Evolutionary conservation across 2,888 invertebrate genomes (phyloP).

Genomic region (Pseudanteris insignis): DNA sequence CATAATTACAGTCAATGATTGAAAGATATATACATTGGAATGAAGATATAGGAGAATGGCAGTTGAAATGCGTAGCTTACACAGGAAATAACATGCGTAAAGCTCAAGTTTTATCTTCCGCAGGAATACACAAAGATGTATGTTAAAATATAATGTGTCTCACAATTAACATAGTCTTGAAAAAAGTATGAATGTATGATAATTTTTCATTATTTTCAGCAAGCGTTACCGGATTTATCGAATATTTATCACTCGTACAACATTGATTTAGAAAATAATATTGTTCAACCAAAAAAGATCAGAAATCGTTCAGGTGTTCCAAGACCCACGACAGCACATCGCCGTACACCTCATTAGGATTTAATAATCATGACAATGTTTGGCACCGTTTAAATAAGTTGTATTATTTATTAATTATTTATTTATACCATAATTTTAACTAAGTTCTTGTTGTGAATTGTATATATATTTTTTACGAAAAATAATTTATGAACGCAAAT

Average conservation of each 20-base stretch:
- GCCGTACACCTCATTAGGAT: constrained; percentile 58
- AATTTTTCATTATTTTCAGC: constrained; percentile 58
- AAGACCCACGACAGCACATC: constrained; percentile 68
- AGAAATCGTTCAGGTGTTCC: constrained; percentile 69
- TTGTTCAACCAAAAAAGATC: constrained; percentile 70
- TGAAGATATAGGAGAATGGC: constrained; percentile 98
- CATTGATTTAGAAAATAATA: constrained; percentile 65
- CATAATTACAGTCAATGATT: constrained; percentile 77
- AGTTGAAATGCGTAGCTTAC: constrained; percentile 96
- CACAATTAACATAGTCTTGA: too few species aligned
- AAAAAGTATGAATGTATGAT: too few species aligned
- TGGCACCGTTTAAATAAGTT: background rate
- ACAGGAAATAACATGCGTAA: constrained; percentile 98
- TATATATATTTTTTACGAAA: constrained; percentile 11
- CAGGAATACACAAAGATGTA: constrained; percentile 60
- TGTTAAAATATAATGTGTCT: too few species aligned
- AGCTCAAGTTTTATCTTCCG: constrained; percentile 63
- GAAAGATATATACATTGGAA: constrained; percentile 96
- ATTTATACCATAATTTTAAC: too few species aligned
- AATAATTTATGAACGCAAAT: too few species aligned
- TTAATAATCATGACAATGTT: background rate
- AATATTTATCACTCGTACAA: constrained; percentile 76
- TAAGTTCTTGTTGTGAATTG: too few species aligned
- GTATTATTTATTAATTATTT: constrained; percentile 4
- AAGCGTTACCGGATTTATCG: constrained; percentile 73